Percentiles rank a stretch among this genome's conserved stretches.
phyloP scores from a whole-genome alignment of 2,888 invertebrate genomes.

The Perizoma flavofasciatum region DNA sequence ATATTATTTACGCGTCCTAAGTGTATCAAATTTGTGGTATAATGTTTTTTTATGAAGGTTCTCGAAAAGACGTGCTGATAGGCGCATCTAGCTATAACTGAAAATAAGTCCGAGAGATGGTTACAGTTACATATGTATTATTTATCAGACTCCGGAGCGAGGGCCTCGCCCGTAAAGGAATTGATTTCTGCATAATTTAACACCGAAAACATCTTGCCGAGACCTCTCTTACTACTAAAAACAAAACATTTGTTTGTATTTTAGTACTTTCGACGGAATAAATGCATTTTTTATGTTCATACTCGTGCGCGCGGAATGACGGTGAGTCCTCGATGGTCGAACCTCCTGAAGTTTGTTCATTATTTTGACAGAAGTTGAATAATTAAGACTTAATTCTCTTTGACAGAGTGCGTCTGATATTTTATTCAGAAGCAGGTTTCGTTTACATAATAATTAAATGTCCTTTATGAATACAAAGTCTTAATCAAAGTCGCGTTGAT shows the following conservation, averaged over 20 bases:
- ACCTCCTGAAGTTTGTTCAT: conserved; percentile 39
- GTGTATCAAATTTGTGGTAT: too few species aligned
- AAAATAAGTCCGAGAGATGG: conserved; percentile 52
- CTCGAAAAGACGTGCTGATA: too few species aligned
- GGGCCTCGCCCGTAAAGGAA: conserved; percentile 72
- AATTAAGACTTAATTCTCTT: conserved; percentile 72
- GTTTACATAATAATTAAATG: conserved; percentile 83
- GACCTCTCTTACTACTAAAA: conserved; percentile 73
- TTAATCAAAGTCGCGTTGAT: conserved; percentile 75
- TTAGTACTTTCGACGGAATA: conserved; percentile 72
- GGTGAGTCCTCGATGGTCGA: conserved; percentile 33
- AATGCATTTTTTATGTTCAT: conserved; percentile 69
- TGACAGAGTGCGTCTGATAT: conserved; percentile 75
- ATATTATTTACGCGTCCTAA: too few species aligned
- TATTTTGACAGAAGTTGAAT: conserved; percentile 52
- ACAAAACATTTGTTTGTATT: conserved; percentile 79
- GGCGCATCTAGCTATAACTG: conserved; percentile 38
- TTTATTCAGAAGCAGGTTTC: conserved; percentile 81
- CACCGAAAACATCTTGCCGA: conserved; percentile 75
- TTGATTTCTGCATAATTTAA: conserved; percentile 84
- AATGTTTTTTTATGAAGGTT: too few species aligned
- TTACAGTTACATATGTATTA: conserved; percentile 81
- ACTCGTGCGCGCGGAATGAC: conserved; percentile 50
- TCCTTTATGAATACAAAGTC: conserved; percentile 81
- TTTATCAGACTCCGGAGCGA: conserved; percentile 69